Evolutionary conservation across 2,888 invertebrate genomes (phyloP).

Genomic region (Trachelus stipa): DNA sequence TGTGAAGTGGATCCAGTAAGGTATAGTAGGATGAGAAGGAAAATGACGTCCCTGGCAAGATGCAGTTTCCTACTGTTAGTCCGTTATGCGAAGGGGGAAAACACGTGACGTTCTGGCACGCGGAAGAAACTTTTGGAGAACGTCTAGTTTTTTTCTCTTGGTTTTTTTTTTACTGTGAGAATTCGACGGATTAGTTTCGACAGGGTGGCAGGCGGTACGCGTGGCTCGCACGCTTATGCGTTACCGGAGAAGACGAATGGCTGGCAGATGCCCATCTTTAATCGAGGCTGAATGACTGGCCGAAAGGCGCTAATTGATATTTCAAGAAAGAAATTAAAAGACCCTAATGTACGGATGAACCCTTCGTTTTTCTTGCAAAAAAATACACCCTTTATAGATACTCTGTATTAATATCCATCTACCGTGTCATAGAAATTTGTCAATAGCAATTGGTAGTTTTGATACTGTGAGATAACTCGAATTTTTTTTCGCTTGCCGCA

Average conservation of each 20-base stretch:
- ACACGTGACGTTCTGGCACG: constrained; percentile 1
- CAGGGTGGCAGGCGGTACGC: constrained; percentile 7
- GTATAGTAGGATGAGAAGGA: not conserved
- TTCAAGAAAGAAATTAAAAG: constrained; percentile 11
- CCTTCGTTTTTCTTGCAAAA: not conserved
- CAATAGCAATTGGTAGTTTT: not conserved
- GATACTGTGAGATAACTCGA: not conserved
- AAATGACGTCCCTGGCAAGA: not conserved
- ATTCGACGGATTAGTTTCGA: not conserved
- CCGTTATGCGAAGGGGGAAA: not conserved
- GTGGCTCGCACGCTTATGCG: not conserved
- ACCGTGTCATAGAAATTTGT: not conserved
- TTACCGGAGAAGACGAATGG: not conserved
- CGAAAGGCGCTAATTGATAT: constrained; percentile 9
- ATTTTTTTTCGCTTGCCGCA: not conserved
- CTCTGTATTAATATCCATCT: not conserved
- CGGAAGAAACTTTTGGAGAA: constrained; percentile 5
- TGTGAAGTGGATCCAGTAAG: constrained; percentile 26
- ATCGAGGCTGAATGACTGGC: constrained; percentile 6
- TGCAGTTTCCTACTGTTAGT: not conserved
- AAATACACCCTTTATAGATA: not conserved
- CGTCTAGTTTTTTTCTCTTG: not conserved
- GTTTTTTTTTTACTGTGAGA: not conserved
- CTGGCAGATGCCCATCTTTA: constrained; percentile 6
- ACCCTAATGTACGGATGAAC: not conserved